Conservation (phyloP, 1,140 invertebrate species). For the Copidosoma floridanum region DNA sequence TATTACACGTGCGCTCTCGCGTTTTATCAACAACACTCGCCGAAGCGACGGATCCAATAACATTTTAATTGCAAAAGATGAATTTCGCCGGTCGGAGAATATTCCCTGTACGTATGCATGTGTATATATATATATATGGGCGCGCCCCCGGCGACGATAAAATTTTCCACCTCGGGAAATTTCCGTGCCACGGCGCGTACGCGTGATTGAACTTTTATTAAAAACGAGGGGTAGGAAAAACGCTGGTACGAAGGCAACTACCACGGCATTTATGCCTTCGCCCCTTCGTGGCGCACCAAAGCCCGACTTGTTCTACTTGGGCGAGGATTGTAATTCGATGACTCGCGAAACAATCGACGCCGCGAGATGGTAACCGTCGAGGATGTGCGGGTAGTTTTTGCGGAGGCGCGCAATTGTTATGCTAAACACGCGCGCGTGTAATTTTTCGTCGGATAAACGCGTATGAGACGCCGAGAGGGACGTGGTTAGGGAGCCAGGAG, state of each 20-base stretch:
- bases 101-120: no score
- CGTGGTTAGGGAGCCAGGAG: neutral
- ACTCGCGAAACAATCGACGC: conserved; percentile 11
- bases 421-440: conserved; percentile 15
- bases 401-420: conserved; percentile 2
- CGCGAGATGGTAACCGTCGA: neutral
- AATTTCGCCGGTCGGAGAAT: no score
- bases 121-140: no score
- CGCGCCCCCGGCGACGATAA: no score
- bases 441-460: conserved; percentile 17
- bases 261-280: no score
- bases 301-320: conserved; percentile 4
- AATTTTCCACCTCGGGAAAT: neutral
- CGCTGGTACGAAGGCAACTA: no score
- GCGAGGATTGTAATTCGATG: conserved; percentile 16
- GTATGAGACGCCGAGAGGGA: neutral
- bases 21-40: no score
- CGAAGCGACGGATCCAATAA: no score
- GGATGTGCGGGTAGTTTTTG: no score
- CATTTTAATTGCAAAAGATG: no score
- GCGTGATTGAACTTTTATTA: conserved; percentile 9
- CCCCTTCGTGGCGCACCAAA: neutral
- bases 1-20: no score
- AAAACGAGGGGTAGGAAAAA: no score
- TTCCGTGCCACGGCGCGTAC: neutral